phyloP scores from a whole-genome alignment of 1,140 invertebrate species.

The Copidosoma floridanum region DNA sequence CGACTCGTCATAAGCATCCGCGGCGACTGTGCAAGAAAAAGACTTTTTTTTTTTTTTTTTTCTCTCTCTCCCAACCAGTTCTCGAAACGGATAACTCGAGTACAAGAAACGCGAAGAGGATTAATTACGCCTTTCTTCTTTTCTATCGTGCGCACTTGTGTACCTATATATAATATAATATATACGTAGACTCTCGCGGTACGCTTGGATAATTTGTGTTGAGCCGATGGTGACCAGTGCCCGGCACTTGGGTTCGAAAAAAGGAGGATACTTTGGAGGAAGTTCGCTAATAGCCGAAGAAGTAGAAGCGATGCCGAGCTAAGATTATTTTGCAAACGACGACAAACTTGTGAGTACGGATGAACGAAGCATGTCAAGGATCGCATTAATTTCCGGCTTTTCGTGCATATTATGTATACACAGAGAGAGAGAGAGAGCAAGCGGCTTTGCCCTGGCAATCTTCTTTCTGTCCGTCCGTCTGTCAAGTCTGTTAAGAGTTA shows the following conservation, averaged over 20 bases:
- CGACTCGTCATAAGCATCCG: background rate
- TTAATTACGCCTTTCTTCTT: constrained; percentile 3
- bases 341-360: constrained; percentile 11
- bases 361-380: constrained; percentile 21
- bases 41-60: too few relatives aligned
- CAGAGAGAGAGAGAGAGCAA: too few relatives aligned
- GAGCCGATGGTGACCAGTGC: too few relatives aligned
- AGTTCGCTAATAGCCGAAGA: constrained; percentile 12
- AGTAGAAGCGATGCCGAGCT: background rate
- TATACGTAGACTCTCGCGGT: too few relatives aligned
- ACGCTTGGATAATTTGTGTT: background rate
- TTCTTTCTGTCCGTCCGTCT: background rate
- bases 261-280: background rate
- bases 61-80: too few relatives aligned
- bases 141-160: background rate
- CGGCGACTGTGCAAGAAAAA: background rate
- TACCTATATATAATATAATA: too few relatives aligned
- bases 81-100: background rate
- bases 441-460: background rate
- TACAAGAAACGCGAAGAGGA: background rate
- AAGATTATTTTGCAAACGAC: constrained; percentile 19
- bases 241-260: background rate
- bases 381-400: constrained; percentile 26
- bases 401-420: too few relatives aligned
- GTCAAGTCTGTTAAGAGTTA: too few relatives aligned